phyloP scores from a whole-genome alignment of 2,113 vertebrate species.

The Hyaena hyaena region DNA sequence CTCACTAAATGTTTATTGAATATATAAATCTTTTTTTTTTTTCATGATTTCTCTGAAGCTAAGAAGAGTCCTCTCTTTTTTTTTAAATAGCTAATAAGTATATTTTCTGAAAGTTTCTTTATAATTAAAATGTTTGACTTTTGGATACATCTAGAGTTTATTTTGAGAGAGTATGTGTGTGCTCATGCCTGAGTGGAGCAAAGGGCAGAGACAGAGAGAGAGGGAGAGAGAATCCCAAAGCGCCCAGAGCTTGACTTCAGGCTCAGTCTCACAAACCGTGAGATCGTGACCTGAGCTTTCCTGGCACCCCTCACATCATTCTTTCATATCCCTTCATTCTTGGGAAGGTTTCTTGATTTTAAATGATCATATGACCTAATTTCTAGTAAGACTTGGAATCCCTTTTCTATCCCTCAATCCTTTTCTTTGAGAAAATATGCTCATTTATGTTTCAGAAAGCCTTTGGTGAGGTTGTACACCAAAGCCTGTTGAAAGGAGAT shows the following conservation, averaged over 20 bases:
- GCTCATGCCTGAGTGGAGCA: too few species aligned
- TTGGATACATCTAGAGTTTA: neutral
- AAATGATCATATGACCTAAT: neutral
- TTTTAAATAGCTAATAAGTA: neutral
- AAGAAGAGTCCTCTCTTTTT: neutral
- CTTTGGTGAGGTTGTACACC: neutral
- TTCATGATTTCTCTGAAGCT: neutral
- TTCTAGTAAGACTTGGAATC: neutral
- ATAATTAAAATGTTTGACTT: slow-evolving; percentile 15
- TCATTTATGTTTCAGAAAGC: slow-evolving; percentile 34
- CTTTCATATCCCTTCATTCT: neutral
- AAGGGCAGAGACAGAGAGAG: too few species aligned
- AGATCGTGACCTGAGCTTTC: too few species aligned
- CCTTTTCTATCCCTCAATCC: neutral
- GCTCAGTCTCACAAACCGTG: too few species aligned
- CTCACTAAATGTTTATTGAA: slow-evolving; percentile 15
- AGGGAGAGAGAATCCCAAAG: too few species aligned
- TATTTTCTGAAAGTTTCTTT: slow-evolving; percentile 15
- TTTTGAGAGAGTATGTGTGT: too few species aligned
- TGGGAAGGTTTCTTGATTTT: neutral
- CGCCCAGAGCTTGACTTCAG: too few species aligned
- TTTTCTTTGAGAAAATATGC: slow-evolving; percentile 22
- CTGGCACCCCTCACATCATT: neutral
- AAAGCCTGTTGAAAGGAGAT: neutral
- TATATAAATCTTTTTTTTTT: slow-evolving; percentile 29